A percentile compares a stretch with the other conserved stretches of the same genome.
phyloP scores from a whole-genome alignment of 30 jellyfish, hydroid and myxozoan genomes.

The Nemopilema nomurai region DNA sequence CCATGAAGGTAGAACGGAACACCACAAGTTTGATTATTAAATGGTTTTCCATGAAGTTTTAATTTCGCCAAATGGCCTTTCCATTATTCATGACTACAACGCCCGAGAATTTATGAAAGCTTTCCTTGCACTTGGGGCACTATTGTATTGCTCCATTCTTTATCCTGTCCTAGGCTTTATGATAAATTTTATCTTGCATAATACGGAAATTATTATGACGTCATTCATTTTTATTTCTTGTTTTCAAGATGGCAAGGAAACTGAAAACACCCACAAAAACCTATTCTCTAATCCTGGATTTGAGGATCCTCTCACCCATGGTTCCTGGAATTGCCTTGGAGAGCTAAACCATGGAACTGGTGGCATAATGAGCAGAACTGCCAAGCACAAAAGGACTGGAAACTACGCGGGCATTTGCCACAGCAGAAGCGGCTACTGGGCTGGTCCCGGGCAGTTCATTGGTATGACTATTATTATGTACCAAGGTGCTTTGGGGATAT shows the following conservation, averaged over 20 bases:
- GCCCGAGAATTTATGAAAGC: no score
- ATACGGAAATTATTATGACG: no score
- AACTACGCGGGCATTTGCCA: conserved; percentile 74
- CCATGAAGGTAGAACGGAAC: no score
- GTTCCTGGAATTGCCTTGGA: conserved; percentile 76
- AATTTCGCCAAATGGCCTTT: no score
- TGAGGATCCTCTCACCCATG: conserved; percentile 46
- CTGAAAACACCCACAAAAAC: background rate
- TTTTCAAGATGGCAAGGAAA: background rate
- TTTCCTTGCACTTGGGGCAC: no score
- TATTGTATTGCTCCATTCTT: no score
- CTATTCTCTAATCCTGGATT: conserved; percentile 64
- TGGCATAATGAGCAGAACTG: conserved; percentile 65
- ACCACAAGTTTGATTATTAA: no score
- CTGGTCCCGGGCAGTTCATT: conserved; percentile 93
- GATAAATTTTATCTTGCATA: background rate
- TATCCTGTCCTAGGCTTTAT: background rate
- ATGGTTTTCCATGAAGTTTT: no score
- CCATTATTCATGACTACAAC: no score
- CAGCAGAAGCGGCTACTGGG: conserved; percentile 62
- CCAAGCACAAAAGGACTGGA: conserved; percentile 45
- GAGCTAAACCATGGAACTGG: conserved; percentile 71
- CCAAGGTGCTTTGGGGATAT: no score
- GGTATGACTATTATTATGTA: conserved; percentile 45
- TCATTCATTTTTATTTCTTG: background rate